These are phyloP conservation scores for Cromileptes altivelis DNA, from an alignment of 2,113 vertebrate species.

Conservation along the genomic window DNA sequence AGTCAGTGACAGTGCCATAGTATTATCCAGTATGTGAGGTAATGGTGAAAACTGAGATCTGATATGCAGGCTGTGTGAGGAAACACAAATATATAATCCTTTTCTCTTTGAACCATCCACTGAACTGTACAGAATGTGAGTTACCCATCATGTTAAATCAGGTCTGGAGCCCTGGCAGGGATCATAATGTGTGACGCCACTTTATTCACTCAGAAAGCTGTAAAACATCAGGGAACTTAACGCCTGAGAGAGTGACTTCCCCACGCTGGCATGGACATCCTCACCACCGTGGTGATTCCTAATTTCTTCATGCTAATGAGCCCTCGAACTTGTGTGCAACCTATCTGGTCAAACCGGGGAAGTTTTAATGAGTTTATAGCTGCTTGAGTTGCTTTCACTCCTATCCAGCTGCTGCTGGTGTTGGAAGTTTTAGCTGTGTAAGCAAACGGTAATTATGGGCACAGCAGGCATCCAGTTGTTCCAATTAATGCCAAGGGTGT, in stretches of 20 bases:
- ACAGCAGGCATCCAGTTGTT: not conserved
- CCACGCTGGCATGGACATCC: too few species aligned
- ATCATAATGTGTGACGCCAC: not conserved
- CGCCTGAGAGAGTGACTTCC: not conserved
- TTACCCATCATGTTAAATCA: not conserved
- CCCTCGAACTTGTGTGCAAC: not conserved
- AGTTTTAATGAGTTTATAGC: conserved; percentile 45
- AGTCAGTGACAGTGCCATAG: not conserved
- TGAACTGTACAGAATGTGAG: not conserved
- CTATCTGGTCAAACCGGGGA: not conserved
- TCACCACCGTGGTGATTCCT: not conserved
- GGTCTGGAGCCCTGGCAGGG: not conserved
- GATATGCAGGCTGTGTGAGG: conserved; percentile 6
- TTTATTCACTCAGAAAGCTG: not conserved
- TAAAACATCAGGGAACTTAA: conserved; percentile 11
- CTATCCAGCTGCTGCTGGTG: conserved; percentile 27
- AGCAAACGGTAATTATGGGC: conserved; percentile 42
- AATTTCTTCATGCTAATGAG: not conserved
- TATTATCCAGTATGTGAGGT: conserved; percentile 1
- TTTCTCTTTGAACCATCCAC: not conserved
- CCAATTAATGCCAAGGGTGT: conserved; percentile 34
- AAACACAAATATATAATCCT: not conserved
- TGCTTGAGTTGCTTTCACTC: conserved; percentile 27
- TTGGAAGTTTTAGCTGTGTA: conserved; percentile 37
- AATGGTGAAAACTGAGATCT: conserved; percentile 1